These are phyloP conservation scores for Rhyzopertha dominica DNA, from an alignment of 1,140 invertebrate species.

Conservation along the genomic window DNA sequence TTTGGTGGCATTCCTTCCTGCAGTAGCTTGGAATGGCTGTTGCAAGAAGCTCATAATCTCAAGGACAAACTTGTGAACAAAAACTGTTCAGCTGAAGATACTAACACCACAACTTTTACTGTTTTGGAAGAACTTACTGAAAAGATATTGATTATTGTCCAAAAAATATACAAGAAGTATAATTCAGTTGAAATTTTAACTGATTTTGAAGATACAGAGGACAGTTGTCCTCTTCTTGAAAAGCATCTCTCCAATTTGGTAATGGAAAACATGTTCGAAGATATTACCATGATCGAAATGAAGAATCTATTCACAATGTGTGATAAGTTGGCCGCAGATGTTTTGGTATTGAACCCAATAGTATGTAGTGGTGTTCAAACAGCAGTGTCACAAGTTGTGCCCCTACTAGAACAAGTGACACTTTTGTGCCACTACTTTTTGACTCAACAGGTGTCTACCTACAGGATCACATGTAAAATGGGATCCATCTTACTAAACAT, in stretches of 20 bases:
- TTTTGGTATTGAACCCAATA: no score
- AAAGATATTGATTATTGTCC: constrained; percentile 58
- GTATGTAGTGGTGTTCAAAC: no score
- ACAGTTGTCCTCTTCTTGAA: constrained; percentile 50
- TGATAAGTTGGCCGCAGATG: constrained; percentile 16
- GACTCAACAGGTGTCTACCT: constrained; percentile 66
- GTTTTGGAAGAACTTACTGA: constrained; percentile 55
- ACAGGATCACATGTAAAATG: constrained; percentile 77
- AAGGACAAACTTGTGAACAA: constrained; percentile 12
- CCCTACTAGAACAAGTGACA: constrained; percentile 75
- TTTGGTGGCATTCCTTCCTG: constrained; percentile 24
- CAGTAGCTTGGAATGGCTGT: constrained; percentile 26
- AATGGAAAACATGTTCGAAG: constrained; percentile 53
- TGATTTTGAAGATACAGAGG: constrained; percentile 38
- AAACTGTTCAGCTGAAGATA: constrained; percentile 21
- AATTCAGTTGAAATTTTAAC: constrained; percentile 11
- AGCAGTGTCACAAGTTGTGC: constrained; percentile 46
- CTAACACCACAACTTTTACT: constrained; percentile 36
- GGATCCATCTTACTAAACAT: constrained; percentile 76
- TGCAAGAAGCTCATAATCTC: constrained; percentile 10
- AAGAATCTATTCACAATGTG: constrained; percentile 37
- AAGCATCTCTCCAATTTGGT: constrained; percentile 61
- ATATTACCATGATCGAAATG: constrained; percentile 55
- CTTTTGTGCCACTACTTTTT: constrained; percentile 73
- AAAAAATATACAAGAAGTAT: constrained; percentile 66